Conservation (phyloP, 1,140 invertebrate genomes). For the Sycophaga agraensis region DNA sequence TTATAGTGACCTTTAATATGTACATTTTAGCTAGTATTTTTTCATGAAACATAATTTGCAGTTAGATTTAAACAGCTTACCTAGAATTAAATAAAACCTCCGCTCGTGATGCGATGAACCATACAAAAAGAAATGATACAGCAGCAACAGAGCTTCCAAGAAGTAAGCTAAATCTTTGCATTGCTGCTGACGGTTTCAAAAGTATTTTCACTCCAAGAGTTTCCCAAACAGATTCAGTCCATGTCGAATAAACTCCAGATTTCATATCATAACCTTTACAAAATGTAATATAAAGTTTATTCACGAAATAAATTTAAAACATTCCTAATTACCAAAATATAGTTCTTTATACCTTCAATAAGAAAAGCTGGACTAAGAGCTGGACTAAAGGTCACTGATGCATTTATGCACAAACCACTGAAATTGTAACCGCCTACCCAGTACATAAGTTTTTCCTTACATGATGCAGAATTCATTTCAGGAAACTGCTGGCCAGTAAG, state of each 20-base stretch:
- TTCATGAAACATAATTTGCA: too few relatives aligned
- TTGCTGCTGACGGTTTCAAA: slow-evolving; percentile 70
- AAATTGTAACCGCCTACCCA: slow-evolving; percentile 65
- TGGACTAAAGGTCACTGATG: slow-evolving; percentile 70
- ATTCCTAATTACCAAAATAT: slow-evolving; percentile 56
- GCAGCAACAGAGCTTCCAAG: slow-evolving; percentile 66
- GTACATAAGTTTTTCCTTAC: slow-evolving; percentile 45
- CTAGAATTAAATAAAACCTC: slow-evolving; percentile 63
- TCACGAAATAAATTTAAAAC: not conserved
- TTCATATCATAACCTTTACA: slow-evolving; percentile 75
- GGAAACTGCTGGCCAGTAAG: slow-evolving; percentile 60
- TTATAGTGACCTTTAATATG: too few relatives aligned
- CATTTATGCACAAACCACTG: slow-evolving; percentile 73
- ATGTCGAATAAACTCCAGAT: slow-evolving; percentile 80
- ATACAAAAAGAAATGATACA: slow-evolving; percentile 69
- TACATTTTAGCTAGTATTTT: too few relatives aligned
- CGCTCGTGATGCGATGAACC: slow-evolving; percentile 68
- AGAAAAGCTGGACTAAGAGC: slow-evolving; percentile 81
- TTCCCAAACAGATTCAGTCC: slow-evolving; percentile 89
- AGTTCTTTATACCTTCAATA: too few relatives aligned
- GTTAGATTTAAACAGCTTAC: too few relatives aligned
- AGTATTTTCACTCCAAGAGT: slow-evolving; percentile 77
- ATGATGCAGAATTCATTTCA: slow-evolving; percentile 43
- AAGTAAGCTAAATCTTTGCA: slow-evolving; percentile 68
- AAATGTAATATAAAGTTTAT: too few relatives aligned